Evolutionary conservation across 1,140 invertebrate genomes (phyloP), one percentile per base, ranked within the genome.

Genomic region (Mercenaria mercenaria): DNA sequence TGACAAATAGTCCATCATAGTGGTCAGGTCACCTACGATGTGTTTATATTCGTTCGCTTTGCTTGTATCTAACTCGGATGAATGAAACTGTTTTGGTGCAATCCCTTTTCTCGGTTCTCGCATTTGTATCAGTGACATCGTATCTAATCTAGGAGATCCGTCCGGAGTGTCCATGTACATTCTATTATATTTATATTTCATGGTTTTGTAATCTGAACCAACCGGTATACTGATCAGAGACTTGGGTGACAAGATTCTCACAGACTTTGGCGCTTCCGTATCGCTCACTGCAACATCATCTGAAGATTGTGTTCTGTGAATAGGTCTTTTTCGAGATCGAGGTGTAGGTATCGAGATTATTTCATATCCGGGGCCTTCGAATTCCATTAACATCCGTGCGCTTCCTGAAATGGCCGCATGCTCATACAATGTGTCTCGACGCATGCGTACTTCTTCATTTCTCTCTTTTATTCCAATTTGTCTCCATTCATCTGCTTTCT

Each of bases 401-500:
- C 80, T 89, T 52, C 90, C 90, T 52, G 69, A 74, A 67, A 92
- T 94, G n/a, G 93, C 93, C 0, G 90, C 86, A 47, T 92, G 92
- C n/a, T 92, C 88, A 61, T 88, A 91, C 39, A 93, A 81, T 15
- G 69, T 90, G 18, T 86, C 77, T n/a, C 89, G 61, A 6, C 67
- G 47, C 29, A 88, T 76, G 64, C 85, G 32, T 1, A 86, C 88
- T 74, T 92, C 72, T 37, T 84, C 86, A 34, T 94, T 88, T 37
- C 93, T 86, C 52, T 94, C 92, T 56, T 89, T 91, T 26, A 84
- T 91, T 0, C 94, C 94, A 59, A 94, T 92, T 67, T 93, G 90
- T 6, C 92, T 89, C 94, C 94, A 95, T 56, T 94, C 94, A 23
- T 92, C 84, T 11, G 91, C 92, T 64, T 81, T 91, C 32, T 92